Conservation (phyloP, 2,113 vertebrate species). For the Agapornis roseicollis region DNA sequence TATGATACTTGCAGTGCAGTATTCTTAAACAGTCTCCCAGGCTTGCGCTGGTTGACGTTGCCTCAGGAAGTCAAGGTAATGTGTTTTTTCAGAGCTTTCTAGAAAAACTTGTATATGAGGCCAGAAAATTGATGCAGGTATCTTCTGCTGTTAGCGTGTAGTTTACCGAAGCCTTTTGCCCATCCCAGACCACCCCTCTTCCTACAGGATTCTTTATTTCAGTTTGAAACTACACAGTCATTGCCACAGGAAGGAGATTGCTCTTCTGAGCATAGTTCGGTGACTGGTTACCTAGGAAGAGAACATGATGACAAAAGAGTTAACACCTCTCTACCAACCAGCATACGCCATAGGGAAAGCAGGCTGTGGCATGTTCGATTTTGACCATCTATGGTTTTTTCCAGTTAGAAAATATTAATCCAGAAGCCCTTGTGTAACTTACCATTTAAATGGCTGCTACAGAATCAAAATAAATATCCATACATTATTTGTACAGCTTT, state of each 20-base stretch:
- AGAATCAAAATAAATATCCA: neutral
- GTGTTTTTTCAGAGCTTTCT: neutral
- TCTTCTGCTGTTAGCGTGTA: neutral
- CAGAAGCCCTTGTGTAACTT: neutral
- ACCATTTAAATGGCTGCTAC: neutral
- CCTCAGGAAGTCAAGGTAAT: conserved; percentile 87
- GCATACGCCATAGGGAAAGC: neutral
- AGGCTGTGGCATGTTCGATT: neutral
- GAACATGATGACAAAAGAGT: neutral
- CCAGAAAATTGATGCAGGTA: neutral
- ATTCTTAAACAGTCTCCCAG: conserved; percentile 85
- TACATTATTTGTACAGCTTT: neutral
- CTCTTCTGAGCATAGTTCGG: neutral
- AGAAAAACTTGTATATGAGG: neutral
- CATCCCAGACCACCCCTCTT: neutral
- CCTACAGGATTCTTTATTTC: neutral
- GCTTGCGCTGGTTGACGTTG: conserved; percentile 86
- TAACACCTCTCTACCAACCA: neutral
- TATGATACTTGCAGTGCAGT: conserved; percentile 71
- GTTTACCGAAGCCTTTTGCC: neutral
- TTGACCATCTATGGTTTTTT: neutral
- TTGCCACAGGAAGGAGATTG: neutral
- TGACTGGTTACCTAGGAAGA: neutral
- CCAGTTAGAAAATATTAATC: neutral
- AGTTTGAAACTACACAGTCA: neutral